Base-by-base conservation (phyloP, 2,888 invertebrate species). In the Epistrophe eligans region DNA sequence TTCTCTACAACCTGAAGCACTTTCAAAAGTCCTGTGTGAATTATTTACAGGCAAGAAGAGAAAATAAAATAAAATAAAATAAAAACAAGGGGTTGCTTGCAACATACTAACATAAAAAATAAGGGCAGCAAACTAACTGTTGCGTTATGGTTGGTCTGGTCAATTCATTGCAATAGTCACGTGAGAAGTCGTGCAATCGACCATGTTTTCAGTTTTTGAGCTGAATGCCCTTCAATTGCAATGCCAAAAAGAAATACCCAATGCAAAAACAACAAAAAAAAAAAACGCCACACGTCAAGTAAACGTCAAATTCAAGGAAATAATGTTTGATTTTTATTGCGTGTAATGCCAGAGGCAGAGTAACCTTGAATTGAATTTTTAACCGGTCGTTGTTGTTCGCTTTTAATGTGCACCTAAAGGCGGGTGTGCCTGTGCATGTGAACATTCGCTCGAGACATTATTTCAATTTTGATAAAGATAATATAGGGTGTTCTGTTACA, bases 261-360 rank as follows among this genome's bases (percentile, higher is more conserved):
- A 6, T 32, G 5, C 7, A 6, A 32, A 17, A 24, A 38, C 24
- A 38, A 35, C 60, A 13, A 43, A 40, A 40, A 28, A 28, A n/a
- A 50, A 5, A 11, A 9, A 10, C 28, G 24, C 43, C 43, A 15
- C 9, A 77, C 55, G 28, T 40, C 40, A 62, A 66, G 55, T 64
- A 28, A 55, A 73, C 66, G 48, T 74, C 48, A 64, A 77, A 45
- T 66, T 38, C 58, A 66, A 35, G 62, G 55, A 48, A 60, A 50
- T 52, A 72, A 50, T 38, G 38, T 19, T 40, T 67, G 72, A 50
- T 67, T 72, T 62, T 77, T 83, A 77, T 77, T 83, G 66, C 72
- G 55, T 72, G 77, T 24, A 50, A 64, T 62, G 58, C 19, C 52
- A 52, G 15, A 40, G 52, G 24, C 13, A 17, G 11, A 48, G 10